A percentile compares a stretch with the other conserved stretches of the same genome.
These are phyloP conservation scores for Hystrix cristata DNA, from an alignment of 2,113 vertebrate genomes.

Conservation along the genomic window DNA sequence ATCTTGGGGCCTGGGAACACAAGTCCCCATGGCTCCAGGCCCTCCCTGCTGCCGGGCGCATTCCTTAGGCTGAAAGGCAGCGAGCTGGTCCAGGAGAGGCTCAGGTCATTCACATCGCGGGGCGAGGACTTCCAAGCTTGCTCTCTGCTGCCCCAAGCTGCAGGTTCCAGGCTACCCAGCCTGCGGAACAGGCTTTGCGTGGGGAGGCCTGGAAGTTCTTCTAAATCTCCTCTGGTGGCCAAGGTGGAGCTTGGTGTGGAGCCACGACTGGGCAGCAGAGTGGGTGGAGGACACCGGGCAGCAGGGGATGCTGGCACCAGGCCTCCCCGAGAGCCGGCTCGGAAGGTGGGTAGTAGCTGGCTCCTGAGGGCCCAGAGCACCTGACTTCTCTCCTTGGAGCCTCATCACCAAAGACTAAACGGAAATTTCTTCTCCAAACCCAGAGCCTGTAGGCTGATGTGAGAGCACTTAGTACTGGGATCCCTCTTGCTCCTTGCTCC, in stretches of 20 bases:
- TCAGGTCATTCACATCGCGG: not conserved
- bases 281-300: not conserved
- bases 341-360: not conserved
- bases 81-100: not conserved
- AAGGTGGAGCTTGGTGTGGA: not conserved
- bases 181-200: fast-evolving
- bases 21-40: too few relatives aligned
- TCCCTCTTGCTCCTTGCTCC: too few relatives aligned
- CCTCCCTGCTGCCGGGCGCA: too few relatives aligned
- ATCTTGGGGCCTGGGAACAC: not conserved
- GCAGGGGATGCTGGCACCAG: fast-evolving
- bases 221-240: not conserved
- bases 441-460: not conserved
- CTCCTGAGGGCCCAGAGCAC: too few relatives aligned
- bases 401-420: not conserved
- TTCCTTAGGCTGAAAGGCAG: not conserved
- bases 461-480: fast-evolving
- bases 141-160: fast-evolving
- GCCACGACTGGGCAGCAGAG: not conserved
- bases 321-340: not conserved
- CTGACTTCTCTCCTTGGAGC: not conserved
- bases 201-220: fast-evolving
- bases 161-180: not conserved
- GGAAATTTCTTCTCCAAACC: not conserved
- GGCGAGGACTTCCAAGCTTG: not conserved